phyloP scores from a whole-genome alignment of 2,888 invertebrate species.

The Drosophila merina region DNA sequence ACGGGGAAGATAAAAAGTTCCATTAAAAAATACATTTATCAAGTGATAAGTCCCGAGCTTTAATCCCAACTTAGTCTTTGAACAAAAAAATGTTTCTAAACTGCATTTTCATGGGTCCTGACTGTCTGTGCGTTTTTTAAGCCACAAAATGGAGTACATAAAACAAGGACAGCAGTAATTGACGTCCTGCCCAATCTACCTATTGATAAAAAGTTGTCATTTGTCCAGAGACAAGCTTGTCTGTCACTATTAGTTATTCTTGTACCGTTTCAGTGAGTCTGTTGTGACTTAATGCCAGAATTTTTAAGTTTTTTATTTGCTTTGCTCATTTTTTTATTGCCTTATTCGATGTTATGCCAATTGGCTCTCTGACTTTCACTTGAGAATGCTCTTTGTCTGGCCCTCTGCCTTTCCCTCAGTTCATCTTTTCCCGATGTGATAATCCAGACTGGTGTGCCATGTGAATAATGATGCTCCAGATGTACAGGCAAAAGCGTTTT shows the following conservation, averaged over 20 bases:
- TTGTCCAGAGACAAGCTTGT: slow-evolving; percentile 31
- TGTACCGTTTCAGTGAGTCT: slow-evolving; percentile 28
- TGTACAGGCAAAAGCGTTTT: slow-evolving; percentile 48
- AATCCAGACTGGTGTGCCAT: slow-evolving; percentile 59
- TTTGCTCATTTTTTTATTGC: neutral
- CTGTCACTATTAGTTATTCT: slow-evolving; percentile 37
- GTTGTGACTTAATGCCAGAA: slow-evolving; percentile 23
- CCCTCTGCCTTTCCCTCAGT: slow-evolving; percentile 13
- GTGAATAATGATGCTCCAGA: slow-evolving; percentile 73
- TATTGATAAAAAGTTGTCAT: slow-evolving; percentile 31
- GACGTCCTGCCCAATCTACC: slow-evolving; percentile 29
- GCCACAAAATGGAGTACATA: slow-evolving; percentile 3
- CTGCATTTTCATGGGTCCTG: slow-evolving; percentile 2
- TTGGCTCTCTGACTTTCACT: slow-evolving; percentile 40
- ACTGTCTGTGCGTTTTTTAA: neutral
- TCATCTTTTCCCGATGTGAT: slow-evolving; percentile 46
- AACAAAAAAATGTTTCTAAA: slow-evolving; percentile 6
- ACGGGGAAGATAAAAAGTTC: neutral
- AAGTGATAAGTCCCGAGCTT: slow-evolving; percentile 1
- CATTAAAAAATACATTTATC: slow-evolving; percentile 12
- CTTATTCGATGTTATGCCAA: slow-evolving; percentile 5
- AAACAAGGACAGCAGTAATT: slow-evolving; percentile 33
- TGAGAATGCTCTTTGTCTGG: slow-evolving; percentile 20
- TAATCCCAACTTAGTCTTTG: neutral
- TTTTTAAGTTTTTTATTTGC: slow-evolving; percentile 23